Evolutionary conservation across 2,113 vertebrate species (phyloP), one percentile per base, ranked within the genome.

Genomic region (Bombycilla garrulus): DNA sequence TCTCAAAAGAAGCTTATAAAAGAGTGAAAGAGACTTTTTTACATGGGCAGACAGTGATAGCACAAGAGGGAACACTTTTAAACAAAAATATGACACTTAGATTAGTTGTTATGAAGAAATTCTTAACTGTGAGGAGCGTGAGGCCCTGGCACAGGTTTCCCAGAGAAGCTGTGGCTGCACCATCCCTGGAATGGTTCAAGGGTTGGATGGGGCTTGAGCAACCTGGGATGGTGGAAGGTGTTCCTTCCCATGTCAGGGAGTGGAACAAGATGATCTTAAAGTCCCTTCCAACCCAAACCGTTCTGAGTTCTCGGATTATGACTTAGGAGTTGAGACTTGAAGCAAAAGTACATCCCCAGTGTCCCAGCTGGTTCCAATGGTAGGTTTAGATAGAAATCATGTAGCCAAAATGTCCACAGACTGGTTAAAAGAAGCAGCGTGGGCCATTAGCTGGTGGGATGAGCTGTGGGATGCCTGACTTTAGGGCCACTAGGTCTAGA

Each of bases 61-160:
- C 53, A 53, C 9, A 29, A n/a, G 47, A 44, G 29, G 17, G 21
- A 54, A 40, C 0, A 5, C 10, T 33, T 76, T 82, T 26, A 42
- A 26, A 23, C 21, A 54, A 54, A 19, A 26, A 35, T 4, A 47
- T 0, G 0, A 76, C 24, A 67, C 11, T 25, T n/a, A 31, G 24
- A 54, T 40, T 31, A 61, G 25, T 15, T 69, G 7, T 69, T 48
- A 28, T 6, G 25, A 54, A 76, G 26, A 69, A 48, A 36, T 26
- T 76, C 6, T 69, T 69, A 8, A 1, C 10, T 61, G 29, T 35
- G 62, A 76, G 40, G 6, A 6, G 31, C 10, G 3, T 16, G 62
- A 54, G 40, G 12, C 11, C 11, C 40, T 31, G 29, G 21, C 9
- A 54, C 14, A 42, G 11, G 5, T 5, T 77, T 5, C 6, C 54